Evolutionary conservation across 2,888 invertebrate species (phyloP).

Genomic region (Dione juno): DNA sequence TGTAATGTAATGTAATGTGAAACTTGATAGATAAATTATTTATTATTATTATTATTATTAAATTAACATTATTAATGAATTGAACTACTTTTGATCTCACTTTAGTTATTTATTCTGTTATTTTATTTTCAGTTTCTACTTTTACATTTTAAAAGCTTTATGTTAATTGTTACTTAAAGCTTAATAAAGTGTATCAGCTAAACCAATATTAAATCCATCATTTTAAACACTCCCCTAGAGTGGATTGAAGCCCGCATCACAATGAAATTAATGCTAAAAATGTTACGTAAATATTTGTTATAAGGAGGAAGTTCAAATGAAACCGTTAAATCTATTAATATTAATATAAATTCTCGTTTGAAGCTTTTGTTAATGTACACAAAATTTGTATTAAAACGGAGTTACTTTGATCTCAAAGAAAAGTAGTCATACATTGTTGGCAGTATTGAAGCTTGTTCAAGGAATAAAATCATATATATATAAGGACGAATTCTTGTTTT

Average conservation of each 20-base stretch:
- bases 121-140: neutral
- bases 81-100: too few species aligned
- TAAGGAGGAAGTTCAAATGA: neutral
- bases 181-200: neutral
- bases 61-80: too few species aligned
- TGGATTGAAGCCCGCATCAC: neutral
- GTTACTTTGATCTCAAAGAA: constrained; percentile 36
- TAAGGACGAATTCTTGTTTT: constrained; percentile 49
- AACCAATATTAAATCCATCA: neutral
- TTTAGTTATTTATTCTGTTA: too few species aligned
- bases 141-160: neutral
- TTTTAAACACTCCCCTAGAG: neutral
- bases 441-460: constrained; percentile 38
- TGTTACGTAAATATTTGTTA: neutral
- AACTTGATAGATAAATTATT: too few species aligned
- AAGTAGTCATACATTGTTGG: constrained; percentile 32
- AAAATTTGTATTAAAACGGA: constrained; percentile 25
- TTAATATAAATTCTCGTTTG: constrained; percentile 14
- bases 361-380: constrained; percentile 16
- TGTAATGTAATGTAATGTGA: too few species aligned
- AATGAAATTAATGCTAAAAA: neutral
- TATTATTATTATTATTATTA: too few species aligned
- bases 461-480: constrained; percentile 47
- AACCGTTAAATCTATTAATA: constrained; percentile 1
- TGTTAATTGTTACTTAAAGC: neutral